These are phyloP conservation scores for Matsumurasca onukii DNA, from an alignment of 1,140 invertebrate species.

Conservation along the genomic window DNA sequence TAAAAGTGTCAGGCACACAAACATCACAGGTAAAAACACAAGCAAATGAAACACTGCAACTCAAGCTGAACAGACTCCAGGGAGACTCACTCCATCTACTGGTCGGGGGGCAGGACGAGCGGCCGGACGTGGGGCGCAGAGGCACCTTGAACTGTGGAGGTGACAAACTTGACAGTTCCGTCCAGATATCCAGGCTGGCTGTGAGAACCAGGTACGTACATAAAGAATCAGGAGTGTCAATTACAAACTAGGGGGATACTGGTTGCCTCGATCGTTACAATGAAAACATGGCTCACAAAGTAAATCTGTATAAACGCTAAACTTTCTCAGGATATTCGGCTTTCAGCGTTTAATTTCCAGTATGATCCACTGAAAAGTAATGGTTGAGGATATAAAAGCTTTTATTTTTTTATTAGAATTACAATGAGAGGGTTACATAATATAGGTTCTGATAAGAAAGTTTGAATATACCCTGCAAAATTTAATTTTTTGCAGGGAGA, in stretches of 20 bases:
- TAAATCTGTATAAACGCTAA: no score
- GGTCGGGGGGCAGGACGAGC: constrained; percentile 26
- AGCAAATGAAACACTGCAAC: not conserved
- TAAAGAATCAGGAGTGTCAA: not conserved
- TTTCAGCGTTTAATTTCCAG: no score
- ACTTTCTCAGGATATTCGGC: no score
- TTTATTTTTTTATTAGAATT: no score
- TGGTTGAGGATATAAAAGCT: no score
- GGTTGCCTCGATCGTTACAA: no score
- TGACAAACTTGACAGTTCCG: not conserved
- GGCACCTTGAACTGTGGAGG: constrained; percentile 22
- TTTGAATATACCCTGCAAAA: no score
- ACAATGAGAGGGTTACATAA: no score
- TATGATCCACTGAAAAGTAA: no score
- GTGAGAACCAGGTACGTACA: constrained; percentile 27
- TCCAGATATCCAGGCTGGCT: constrained; percentile 26
- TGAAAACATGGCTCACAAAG: no score
- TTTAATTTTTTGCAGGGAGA: no score
- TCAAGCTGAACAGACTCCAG: not conserved
- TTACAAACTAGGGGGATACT: not conserved
- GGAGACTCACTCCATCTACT: constrained; percentile 42
- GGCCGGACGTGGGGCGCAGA: constrained; percentile 15
- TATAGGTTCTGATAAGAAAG: no score
- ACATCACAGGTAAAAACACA: not conserved
- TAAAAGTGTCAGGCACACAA: constrained; percentile 10